Base-by-base conservation (phyloP, 2,888 invertebrate genomes). In the Trissolcus brochymenae region DNA sequence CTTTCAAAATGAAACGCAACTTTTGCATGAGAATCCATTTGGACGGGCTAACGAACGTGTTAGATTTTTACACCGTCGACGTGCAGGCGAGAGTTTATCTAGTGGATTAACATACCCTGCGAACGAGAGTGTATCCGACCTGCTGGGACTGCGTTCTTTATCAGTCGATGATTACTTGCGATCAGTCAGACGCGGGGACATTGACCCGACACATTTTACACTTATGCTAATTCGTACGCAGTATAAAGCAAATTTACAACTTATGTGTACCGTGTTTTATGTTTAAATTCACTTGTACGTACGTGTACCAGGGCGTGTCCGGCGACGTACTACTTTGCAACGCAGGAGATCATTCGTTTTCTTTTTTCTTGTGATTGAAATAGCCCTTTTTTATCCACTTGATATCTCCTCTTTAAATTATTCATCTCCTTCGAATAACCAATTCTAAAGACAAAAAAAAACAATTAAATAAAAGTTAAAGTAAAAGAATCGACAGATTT, bases 161-260 rank as follows among this genome's bases (percentile, higher is more conserved):
- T 67, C 62, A 64, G 56, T 46, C 11, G 41, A 68, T 54, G 54
- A 64, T 74, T 62, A 16, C 25, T 35, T 14, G 53, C 21, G 64
- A 57, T 59, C 53, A 17, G 65, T 11, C 46, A 46, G 51, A 40
- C 43, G 6, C 40, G 16, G 50, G 68, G 54, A 60, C 68, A 21
- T 70, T 50, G 60, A 68, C 54, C 68, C 46, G 54, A 49, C 62
- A 64, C 64, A 59, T 19, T 68, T 64, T 57, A 51, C 61, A 67
- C 53, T 62, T 67, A 74, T 67, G 65, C 62, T 67, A 74, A 74
- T 74, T 74, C 46, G 57, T 55, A 74, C 25, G 19, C 49, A 43
- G 56, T 61, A 57, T 51, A 61, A 56, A 67, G 59, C 41, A 67
- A 67, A 74, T 74, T 74, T 67, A 74, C 73, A 66, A 55, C 35